Percentiles rank a stretch among this genome's conserved stretches.
Conservation (phyloP, 2,113 vertebrate species). For the Coturnix japonica region DNA sequence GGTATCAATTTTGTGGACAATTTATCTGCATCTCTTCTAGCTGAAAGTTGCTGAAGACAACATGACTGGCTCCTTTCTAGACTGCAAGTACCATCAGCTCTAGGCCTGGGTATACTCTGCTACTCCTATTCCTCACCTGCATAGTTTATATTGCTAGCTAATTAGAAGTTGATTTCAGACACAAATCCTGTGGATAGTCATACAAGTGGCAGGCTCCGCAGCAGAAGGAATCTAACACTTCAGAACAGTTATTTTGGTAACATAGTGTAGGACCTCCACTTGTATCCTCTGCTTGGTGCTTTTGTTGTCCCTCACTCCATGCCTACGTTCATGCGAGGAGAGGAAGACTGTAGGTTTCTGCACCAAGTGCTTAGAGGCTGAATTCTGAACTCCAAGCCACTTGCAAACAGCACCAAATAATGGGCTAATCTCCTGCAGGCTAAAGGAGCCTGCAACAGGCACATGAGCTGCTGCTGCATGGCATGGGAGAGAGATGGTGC, state of each 20-base stretch:
- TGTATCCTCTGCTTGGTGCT: background rate
- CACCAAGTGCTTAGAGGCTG: background rate
- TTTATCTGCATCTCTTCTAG: background rate
- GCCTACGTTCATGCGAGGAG: fast-evolving
- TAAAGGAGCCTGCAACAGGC: background rate
- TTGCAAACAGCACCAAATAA: background rate
- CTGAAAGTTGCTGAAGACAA: background rate
- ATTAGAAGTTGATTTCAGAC: background rate
- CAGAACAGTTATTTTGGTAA: background rate
- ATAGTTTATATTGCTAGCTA: background rate
- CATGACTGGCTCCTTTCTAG: background rate
- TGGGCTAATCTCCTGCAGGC: background rate
- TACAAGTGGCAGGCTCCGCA: background rate
- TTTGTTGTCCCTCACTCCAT: background rate
- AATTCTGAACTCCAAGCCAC: background rate
- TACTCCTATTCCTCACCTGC: background rate
- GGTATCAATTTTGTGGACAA: background rate
- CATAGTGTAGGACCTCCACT: background rate
- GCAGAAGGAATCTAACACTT: background rate
- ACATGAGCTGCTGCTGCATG: background rate
- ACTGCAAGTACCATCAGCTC: background rate
- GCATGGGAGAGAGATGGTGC: background rate
- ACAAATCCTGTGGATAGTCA: background rate
- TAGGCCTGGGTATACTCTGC: background rate
- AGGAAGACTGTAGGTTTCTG: background rate